Evolutionary conservation across 2,888 invertebrate species (phyloP).

Genomic region (Sphaerophoria taeniata): DNA sequence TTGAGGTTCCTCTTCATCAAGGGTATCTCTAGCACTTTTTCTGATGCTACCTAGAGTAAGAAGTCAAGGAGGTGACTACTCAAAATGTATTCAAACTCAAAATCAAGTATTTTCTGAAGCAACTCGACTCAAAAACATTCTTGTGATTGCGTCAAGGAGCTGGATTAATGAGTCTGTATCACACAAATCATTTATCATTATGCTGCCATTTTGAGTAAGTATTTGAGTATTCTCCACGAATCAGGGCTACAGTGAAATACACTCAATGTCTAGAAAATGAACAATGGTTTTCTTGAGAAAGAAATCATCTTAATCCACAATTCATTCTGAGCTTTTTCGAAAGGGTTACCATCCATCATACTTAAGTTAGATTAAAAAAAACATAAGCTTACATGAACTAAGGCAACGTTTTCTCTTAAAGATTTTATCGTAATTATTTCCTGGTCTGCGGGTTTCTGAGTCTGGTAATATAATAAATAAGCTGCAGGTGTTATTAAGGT

Average conservation of each 20-base stretch:
- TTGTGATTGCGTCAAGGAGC: too few relatives aligned
- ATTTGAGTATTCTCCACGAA: not conserved
- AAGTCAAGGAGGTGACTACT: too few relatives aligned
- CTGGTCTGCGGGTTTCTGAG: too few relatives aligned
- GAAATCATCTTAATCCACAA: conserved; percentile 24
- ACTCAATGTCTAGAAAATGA: not conserved
- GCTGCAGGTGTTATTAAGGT: too few relatives aligned
- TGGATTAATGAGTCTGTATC: too few relatives aligned
- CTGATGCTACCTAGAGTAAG: too few relatives aligned
- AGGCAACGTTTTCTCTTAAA: too few relatives aligned
- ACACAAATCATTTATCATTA: not conserved
- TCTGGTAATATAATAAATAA: too few relatives aligned
- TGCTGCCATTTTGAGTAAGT: conserved; percentile 10
- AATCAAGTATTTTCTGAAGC: not conserved
- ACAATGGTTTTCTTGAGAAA: not conserved
- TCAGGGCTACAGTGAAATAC: not conserved
- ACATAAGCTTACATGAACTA: too few relatives aligned
- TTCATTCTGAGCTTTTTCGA: conserved; percentile 16
- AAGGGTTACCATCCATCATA: not conserved
- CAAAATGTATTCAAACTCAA: conserved; percentile 5
- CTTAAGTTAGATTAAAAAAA: too few relatives aligned
- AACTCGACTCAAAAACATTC: not conserved
- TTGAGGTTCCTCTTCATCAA: conserved; percentile 7
- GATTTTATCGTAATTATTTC: too few relatives aligned
- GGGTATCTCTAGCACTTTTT: too few relatives aligned